Base-by-base conservation (phyloP, 2,113 vertebrate genomes). In the Engystomops pustulosus region DNA sequence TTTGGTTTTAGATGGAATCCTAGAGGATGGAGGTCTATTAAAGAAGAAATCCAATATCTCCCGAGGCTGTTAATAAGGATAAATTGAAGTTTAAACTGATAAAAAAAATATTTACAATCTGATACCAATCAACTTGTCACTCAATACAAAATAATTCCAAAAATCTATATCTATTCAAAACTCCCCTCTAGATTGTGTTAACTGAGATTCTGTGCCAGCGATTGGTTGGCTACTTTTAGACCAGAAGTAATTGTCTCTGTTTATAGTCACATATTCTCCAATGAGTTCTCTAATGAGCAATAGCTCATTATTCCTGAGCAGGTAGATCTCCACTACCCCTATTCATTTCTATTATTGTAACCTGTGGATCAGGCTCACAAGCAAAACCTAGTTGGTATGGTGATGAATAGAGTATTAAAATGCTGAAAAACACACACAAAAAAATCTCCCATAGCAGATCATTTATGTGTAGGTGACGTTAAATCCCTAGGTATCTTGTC, bases 291-390 rank as follows among this genome's bases (percentile, higher is more conserved):
- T 18, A 51, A 75, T 49, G 34, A 6, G 45, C n/a, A 51, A 30
- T 47, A 32, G 23, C 45, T 75, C 45, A 75, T 75, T 75, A 75
- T 75, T 75, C 49, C n/a, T 18, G 44, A 75, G 18, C n/a, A 32
- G 38, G 71, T 75, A 20, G 17, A n/a, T 75, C 47, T 75, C 20
- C n/a, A 25, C 23, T 45, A 71, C 3, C 20, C 23, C 20, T n/a
- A 69, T 69, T 38, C 32, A 41, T 60, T 60, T 60, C 70, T 79
- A 44, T 44, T 60, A 58, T 36, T 41, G 36, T 8, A 77, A 18
- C 7, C 4, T 38, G 20, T 17, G 18, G 36, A 38, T 34, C 34
- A 1, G 41, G 23, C 17, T 38, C 51, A 3, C 0, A 10, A 62
- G 53, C n/a, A 79, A 60, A 36, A 23, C 36, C n/a, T 11, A 79